These are phyloP conservation scores for Atta colombica DNA, from an alignment of 1,140 invertebrate genomes.

Conservation along the genomic window DNA sequence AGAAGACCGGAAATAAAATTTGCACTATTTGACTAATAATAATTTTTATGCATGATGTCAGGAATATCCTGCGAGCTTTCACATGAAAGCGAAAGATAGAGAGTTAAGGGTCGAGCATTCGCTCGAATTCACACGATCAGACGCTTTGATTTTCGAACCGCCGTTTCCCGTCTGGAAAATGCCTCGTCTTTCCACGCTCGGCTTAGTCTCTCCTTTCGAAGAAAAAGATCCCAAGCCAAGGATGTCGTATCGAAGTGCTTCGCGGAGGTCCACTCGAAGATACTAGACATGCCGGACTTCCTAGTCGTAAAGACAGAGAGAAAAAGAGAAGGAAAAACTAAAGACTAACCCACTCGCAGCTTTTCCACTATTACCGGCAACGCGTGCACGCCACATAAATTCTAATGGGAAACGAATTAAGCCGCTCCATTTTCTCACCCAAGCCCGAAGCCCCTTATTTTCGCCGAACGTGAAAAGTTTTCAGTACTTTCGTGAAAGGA, in stretches of 20 bases:
- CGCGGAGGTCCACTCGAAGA: conserved; percentile 63
- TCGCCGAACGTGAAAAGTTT: conserved; percentile 64
- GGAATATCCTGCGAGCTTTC: conserved; percentile 36
- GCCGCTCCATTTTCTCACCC: conserved; percentile 55
- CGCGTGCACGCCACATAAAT: conserved; percentile 62
- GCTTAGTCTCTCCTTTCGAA: conserved; percentile 29
- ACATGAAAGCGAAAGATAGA: conserved; percentile 39
- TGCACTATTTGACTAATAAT: conserved; percentile 47
- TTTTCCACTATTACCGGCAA: conserved; percentile 18
- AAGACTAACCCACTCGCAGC: conserved; percentile 27
- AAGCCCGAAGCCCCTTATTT: conserved; percentile 37
- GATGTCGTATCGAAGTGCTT: conserved; percentile 60
- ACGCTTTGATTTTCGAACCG: conserved; percentile 73
- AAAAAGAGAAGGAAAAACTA: background rate
- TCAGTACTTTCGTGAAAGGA: conserved; percentile 34
- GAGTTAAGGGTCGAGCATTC: conserved; percentile 59
- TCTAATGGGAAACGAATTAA: conserved; percentile 71
- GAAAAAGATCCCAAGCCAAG: conserved; percentile 60
- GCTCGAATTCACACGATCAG: conserved; percentile 72
- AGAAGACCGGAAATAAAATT: background rate
- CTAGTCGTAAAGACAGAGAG: conserved; percentile 35
- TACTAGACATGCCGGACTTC: conserved; percentile 28
- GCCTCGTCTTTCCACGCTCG: conserved; percentile 64
- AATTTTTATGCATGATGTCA: conserved; percentile 49
- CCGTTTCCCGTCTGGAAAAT: conserved; percentile 59